Base-by-base conservation (phyloP, 2,888 invertebrate species). In the Ennomos quercinarius region DNA sequence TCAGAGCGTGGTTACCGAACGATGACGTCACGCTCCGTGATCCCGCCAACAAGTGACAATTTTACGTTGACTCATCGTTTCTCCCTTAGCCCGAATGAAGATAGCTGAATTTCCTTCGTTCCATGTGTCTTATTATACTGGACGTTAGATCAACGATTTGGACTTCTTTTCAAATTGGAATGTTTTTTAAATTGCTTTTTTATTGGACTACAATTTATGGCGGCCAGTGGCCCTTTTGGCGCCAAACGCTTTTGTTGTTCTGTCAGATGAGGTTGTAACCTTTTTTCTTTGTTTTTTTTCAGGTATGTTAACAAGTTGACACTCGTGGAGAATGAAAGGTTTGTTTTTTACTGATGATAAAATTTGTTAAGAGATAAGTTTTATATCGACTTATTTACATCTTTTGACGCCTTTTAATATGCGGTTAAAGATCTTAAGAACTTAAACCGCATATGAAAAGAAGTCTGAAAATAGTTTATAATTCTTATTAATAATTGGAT, bases 171-270 rank as follows among this genome's bases (percentile, higher is more conserved):
- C 80, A 75, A 85, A 77, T 88, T 88, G 82, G 85, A 86, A 83
- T 84, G 84, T 86, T 85, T 86, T 88, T 86, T 83, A 85, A 87
- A 91, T 90, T 89, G 86, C 87, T 88, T 89, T 89, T 91, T 89
- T 90, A 91, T 89, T 91, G 86, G 89, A 80, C 80, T 83, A 80
- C 78, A 87, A 89, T 91, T 90, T 89, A 91, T 89, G 80, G 78
- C 72, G 71, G 77, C 77, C 76, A 76, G 80, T 75, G 75, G 83
- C 78, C 79, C 80, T 83, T 84, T 86, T 83, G 83, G 86, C 80
- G 87, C 87, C 87, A 85, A 84, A 84, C 59, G 58, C 63, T 64
- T 68, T 68, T 68, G 65, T 67, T 55, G 55, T 51, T 51, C 61
- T 63, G 63, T 68, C 55, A 57, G 66, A 68, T 68, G 62, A 65